These are phyloP conservation scores for Albula goreensis DNA, from an alignment of 2,113 vertebrate genomes.

Conservation along the genomic window DNA sequence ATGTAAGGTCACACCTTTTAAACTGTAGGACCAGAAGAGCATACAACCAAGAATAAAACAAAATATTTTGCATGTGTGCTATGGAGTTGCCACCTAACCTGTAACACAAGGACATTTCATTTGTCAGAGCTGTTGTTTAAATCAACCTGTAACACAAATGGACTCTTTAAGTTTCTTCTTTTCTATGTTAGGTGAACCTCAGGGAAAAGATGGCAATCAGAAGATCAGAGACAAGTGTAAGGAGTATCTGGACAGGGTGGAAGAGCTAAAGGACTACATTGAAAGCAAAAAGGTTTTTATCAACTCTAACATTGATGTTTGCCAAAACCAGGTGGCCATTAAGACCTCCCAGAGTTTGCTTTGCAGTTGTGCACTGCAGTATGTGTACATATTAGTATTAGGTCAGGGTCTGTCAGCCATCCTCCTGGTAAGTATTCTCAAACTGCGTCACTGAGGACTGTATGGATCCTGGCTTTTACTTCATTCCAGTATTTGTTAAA, in stretches of 20 bases:
- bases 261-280: constrained; percentile 67
- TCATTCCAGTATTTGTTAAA: too few species aligned
- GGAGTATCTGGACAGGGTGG: constrained; percentile 74
- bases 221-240: constrained; percentile 75
- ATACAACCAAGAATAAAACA: too few species aligned
- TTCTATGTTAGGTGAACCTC: constrained; percentile 69
- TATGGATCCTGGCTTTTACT: neutral
- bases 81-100: too few species aligned
- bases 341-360: neutral
- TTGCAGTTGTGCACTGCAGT: neutral
- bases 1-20: too few species aligned
- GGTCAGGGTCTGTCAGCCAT: neutral
- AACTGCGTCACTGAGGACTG: neutral
- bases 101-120: too few species aligned
- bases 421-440: neutral
- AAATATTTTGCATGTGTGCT: too few species aligned
- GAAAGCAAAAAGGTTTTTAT: constrained; percentile 67
- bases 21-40: too few species aligned
- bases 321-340: neutral
- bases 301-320: constrained; percentile 15
- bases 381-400: neutral
- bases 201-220: constrained; percentile 78
- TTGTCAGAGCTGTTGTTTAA: too few species aligned
- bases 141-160: too few species aligned
- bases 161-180: constrained; percentile 12